Evolutionary conservation across 1,140 invertebrate species (phyloP).

Genomic region (Caligus rogercresseyi): DNA sequence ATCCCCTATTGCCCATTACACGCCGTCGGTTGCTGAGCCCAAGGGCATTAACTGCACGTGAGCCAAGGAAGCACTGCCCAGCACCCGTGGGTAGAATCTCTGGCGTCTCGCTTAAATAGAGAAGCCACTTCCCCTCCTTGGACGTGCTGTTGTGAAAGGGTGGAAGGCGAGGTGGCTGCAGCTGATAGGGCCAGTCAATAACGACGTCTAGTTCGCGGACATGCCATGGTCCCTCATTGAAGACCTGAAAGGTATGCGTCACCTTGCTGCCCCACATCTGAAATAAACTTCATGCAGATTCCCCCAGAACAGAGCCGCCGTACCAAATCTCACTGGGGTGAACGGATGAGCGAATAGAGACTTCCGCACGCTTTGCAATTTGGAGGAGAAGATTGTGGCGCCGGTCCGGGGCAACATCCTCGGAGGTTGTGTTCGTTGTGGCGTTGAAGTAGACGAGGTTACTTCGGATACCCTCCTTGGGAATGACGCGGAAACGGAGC

Average conservation of each 20-base stretch:
- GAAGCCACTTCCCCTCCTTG: constrained; percentile 71
- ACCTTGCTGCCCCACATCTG: constrained; percentile 68
- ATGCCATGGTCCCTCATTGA: constrained; percentile 69
- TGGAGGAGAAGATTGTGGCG: constrained; percentile 33
- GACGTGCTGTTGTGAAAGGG: background rate
- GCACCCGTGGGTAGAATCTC: constrained; percentile 27
- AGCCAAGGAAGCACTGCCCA: constrained; percentile 12
- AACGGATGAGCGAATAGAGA: constrained; percentile 39
- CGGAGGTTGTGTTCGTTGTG: constrained; percentile 67
- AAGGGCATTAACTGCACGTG: constrained; percentile 8
- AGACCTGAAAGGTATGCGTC: constrained; percentile 59
- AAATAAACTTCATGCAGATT: constrained; percentile 61
- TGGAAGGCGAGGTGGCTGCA: background rate
- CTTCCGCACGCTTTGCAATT: constrained; percentile 60
- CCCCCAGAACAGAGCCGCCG: constrained; percentile 58
- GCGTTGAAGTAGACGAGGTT: constrained; percentile 46
- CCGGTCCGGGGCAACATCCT: constrained; percentile 33
- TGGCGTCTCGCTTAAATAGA: constrained; percentile 66
- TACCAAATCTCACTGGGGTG: constrained; percentile 62
- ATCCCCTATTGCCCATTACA: background rate
- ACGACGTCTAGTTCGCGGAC: constrained; percentile 52
- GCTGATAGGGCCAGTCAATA: constrained; percentile 75
- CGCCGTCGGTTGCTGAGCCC: constrained; percentile 2
- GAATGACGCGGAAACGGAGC: constrained; percentile 4
- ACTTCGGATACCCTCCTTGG: background rate